Conservation (phyloP, 2,113 vertebrate species). For the Vidua macroura region DNA sequence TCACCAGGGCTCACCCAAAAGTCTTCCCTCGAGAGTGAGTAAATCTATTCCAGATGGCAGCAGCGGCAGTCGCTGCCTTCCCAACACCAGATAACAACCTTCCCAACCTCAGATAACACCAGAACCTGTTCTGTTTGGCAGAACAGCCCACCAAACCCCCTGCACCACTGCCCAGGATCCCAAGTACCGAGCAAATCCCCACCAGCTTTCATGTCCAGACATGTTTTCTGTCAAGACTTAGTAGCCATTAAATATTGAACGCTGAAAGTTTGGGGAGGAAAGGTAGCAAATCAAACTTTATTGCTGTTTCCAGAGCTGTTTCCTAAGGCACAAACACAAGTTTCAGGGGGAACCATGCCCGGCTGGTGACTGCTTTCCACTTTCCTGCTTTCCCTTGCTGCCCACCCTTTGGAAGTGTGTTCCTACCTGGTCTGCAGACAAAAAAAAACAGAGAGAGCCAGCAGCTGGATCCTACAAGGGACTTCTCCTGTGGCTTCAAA, state of each 20-base stretch:
- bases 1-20: background rate
- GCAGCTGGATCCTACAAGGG: conserved; percentile 81
- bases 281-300: background rate
- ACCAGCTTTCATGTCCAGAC: background rate
- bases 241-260: background rate
- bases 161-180: fast-evolving
- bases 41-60: background rate
- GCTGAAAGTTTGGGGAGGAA: background rate
- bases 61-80: background rate
- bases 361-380: background rate
- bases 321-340: background rate
- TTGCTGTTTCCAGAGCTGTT: background rate
- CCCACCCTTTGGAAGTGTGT: background rate
- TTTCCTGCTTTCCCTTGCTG: background rate
- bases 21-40: background rate
- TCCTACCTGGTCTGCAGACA: conserved; percentile 84
- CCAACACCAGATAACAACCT: background rate
- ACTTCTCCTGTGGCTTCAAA: conserved; percentile 82
- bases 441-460: conserved; percentile 84
- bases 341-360: background rate
- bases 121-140: background rate
- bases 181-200: fast-evolving
- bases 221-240: background rate
- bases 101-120: no score
- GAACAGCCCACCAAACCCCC: background rate